phyloP scores from a whole-genome alignment of 2,113 vertebrate genomes.

The Leptocoma aspasia region DNA sequence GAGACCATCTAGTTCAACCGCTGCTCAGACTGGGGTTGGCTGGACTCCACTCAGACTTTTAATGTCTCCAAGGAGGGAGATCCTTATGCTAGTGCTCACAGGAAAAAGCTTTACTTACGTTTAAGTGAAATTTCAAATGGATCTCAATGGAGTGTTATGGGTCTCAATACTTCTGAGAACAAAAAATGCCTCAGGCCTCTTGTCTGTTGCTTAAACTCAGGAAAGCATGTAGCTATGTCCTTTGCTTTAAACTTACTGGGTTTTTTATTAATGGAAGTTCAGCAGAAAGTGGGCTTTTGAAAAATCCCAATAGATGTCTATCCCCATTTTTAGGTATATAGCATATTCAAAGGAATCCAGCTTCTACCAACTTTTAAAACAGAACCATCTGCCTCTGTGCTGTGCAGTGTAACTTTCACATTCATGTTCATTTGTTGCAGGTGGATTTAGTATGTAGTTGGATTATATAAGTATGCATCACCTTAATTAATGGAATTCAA shows the following conservation, averaged over 20 bases:
- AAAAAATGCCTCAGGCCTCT: not conserved
- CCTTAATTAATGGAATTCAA: not conserved
- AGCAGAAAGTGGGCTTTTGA: not conserved
- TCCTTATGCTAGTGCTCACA: not conserved
- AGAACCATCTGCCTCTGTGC: not conserved
- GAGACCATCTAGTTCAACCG: not conserved
- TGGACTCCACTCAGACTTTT: not conserved
- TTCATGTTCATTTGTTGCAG: not conserved
- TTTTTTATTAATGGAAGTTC: not conserved
- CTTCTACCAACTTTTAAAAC: not conserved
- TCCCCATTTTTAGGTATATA: not conserved
- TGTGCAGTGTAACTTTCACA: not conserved
- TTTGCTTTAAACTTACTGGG: not conserved
- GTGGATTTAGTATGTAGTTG: not conserved
- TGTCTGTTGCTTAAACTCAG: not conserved
- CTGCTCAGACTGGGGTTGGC: not conserved
- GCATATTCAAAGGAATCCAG: not conserved
- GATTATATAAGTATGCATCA: not conserved
- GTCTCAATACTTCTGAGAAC: not conserved
- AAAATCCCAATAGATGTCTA: not conserved
- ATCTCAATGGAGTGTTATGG: not conserved
- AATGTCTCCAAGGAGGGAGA: not conserved
- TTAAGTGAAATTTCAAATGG: not conserved
- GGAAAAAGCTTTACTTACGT: not conserved
- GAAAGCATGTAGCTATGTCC: not conserved